Conservation (phyloP, 2,888 invertebrate genomes). For the Ligdia adustata region DNA sequence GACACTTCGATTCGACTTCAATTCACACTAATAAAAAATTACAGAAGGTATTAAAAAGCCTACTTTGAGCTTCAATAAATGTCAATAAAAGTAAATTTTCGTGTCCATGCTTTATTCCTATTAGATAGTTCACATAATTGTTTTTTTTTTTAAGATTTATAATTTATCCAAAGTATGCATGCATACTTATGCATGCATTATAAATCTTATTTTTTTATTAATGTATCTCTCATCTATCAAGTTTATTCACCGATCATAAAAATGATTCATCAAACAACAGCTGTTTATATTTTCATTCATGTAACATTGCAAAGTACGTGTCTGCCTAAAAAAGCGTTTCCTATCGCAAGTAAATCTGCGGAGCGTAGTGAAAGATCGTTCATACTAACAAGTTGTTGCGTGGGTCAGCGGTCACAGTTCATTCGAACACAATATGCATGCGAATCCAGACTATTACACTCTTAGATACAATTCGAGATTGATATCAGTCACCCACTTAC, state of each 20-base stretch:
- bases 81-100: slow-evolving; percentile 22
- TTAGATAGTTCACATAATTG: too few relatives aligned
- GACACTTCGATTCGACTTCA: slow-evolving; percentile 28
- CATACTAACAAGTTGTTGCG: slow-evolving; percentile 15
- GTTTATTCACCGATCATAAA: neutral
- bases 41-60: slow-evolving; percentile 28
- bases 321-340: neutral
- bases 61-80: slow-evolving; percentile 36
- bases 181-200: too few relatives aligned
- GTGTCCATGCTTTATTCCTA: too few relatives aligned
- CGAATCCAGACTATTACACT: too few relatives aligned
- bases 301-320: too few relatives aligned
- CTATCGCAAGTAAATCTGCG: slow-evolving; percentile 12
- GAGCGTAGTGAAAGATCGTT: slow-evolving; percentile 5
- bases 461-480: too few relatives aligned
- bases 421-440: too few relatives aligned
- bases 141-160: too few relatives aligned
- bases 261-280: neutral
- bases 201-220: too few relatives aligned
- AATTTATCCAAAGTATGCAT: too few relatives aligned
- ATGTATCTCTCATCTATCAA: too few relatives aligned
- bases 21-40: slow-evolving; percentile 40
- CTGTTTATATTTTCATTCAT: slow-evolving; percentile 18
- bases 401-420: slow-evolving; percentile 18
- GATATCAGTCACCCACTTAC: too few relatives aligned